A percentile compares a stretch with the other conserved stretches of the same genome.
Evolutionary conservation across 2,888 invertebrate species (phyloP).

Genomic region (Platycnemis pennipes): DNA sequence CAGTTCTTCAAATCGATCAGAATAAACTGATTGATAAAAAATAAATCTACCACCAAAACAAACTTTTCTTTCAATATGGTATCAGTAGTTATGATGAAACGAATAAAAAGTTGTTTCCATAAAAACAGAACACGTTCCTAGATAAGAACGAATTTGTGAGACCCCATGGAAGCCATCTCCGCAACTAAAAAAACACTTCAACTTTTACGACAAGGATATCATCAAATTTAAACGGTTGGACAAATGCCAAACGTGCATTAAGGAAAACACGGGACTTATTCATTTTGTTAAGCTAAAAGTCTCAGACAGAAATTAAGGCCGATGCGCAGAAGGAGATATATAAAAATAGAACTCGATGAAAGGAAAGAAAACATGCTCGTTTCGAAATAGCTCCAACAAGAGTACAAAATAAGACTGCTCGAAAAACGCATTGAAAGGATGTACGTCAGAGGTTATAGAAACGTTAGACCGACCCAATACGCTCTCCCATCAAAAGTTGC

Average conservation of each 20-base stretch:
- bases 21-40: too few relatives aligned
- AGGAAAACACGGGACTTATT: background rate
- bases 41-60: too few relatives aligned
- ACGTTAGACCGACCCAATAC: background rate
- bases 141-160: too few relatives aligned
- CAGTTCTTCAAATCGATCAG: too few relatives aligned
- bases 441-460: background rate
- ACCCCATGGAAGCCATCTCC: background rate
- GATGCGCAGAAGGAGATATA: constrained; percentile 25
- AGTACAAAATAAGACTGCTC: background rate
- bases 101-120: too few relatives aligned
- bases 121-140: too few relatives aligned
- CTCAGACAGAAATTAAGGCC: background rate
- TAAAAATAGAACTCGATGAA: constrained; percentile 1
- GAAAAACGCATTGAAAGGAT: background rate
- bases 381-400: background rate
- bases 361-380: constrained; percentile 19
- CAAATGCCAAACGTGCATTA: constrained; percentile 6
- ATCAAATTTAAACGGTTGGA: background rate
- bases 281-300: background rate
- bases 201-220: background rate
- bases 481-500: background rate
- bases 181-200: background rate
- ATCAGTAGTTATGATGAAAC: too few relatives aligned
- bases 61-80: too few relatives aligned